Base-by-base conservation (phyloP, 1,140 invertebrate genomes). In the Mylabris phalerata region DNA sequence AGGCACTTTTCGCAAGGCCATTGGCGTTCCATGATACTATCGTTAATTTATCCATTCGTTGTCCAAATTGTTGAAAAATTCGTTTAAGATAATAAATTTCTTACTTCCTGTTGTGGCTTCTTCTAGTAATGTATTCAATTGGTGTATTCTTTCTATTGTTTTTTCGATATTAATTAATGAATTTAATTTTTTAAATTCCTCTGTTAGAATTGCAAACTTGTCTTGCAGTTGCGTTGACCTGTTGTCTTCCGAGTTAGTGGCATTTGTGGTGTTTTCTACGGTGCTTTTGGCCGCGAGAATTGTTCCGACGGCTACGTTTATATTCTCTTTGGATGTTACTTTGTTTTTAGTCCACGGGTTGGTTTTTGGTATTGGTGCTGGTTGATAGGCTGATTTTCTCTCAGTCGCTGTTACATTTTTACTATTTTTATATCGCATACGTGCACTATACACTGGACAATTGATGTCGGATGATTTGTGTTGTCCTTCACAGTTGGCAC, bases 401-500 rank as follows among this genome's bases (percentile, higher is more conserved):
- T 40, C 10, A 7, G 39, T 40, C 10, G 6, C 10, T 19, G 1
- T 19, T 19, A 19, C 19, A 19, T 19, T 19, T 40, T 40, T 6
- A 6, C 10, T 2, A 10, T 40, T 6, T 40, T 40, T 40, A 6
- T 40, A 7, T 40, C 2, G 6, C 10, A 7, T 10, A 40, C 6
- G 6, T 40, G 39, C 39, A 10, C 2, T 10, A 40, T 50, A 50
- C 10, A 32, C 3, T 5, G 10, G 10, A 25, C 48, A 50, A 32
- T 32, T 50, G 10, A 19, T 7, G 6, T 6, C 6, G 10, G 1
- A 7, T 40, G 67, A 71, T 49, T 65, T 64, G 46, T 74, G 69
- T 4, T 56, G 50, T n/a, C 54, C 67, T 3, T 50, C 50, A 44
- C 69, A 74, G 48, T 75, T 74, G 0, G 48, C 56, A 47, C 73